Base-by-base conservation (phyloP, 2,797 vertebrate genomes). In the Amphiprion clarkii region DNA sequence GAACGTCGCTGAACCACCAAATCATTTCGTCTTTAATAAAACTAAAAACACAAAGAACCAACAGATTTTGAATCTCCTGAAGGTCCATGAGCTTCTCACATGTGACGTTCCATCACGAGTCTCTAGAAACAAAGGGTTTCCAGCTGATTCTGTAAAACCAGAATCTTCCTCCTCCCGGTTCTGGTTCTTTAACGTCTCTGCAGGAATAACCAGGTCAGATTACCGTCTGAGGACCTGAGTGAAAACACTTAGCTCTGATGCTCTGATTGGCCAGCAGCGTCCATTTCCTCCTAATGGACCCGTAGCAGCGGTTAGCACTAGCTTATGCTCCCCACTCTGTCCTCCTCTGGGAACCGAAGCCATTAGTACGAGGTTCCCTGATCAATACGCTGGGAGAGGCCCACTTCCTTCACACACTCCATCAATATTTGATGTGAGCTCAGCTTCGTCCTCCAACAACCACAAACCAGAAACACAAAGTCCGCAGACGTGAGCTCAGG, bases 221-320 rank as follows among this genome's bases (percentile, higher is more conserved):
- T 79, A 36, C 80, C 2, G 66, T 83, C 78, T 77, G 79, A 87
- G 65, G 71, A 76, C 76, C 76, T 62, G 64, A 82, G 80, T 84
- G 76, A 85, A 88, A 84, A 68, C 75, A 83, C 67, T 86, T 81
- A 73, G n/a, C 57, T 23, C 19, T 14, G 17, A 58, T 2, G 4
- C 39, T 78, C 46, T 85, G 74, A 88, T 85, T 84, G 78, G 76
- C 40, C 5, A 6, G 64, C 54, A 79, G 23, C 8, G 5, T 80
- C 81, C 86, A 89, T 90, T 91, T 90, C 88, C 89, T 89, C 57
- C 75, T 91, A 91, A 92, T 92, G 91, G 88, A 85, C 57, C 25
- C 21, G 17, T 23, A 58, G 31, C 36, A 68, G 60, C 54, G 75
- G 76, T 58, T 78, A 67, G 46, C 54, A 3, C 78, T 75, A 69